Evolutionary conservation across 1,140 invertebrate species (phyloP), one percentile per base, ranked within the genome.

Genomic region (Pectinophora gossypiella): DNA sequence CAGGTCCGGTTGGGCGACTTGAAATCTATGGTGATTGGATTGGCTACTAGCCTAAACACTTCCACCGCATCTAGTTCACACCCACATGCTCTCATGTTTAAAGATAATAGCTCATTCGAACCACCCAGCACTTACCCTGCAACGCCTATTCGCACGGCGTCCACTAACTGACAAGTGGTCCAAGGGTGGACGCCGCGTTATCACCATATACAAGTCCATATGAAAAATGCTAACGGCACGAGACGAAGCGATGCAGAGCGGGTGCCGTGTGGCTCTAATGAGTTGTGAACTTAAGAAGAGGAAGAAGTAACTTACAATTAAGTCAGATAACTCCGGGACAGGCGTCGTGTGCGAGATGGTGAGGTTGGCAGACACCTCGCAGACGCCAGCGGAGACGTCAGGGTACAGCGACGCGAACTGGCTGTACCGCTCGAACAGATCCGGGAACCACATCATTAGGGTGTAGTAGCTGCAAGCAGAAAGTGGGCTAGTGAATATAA

Each of bases 391-490:
- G 0, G 89, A 85, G 18, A 73, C 76, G 23, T 85, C 80, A 7
- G 87, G 86, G 74, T 89, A 79, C 19, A 85, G 60, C 1, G 72
- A 67, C 32, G 90, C 85, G 72, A 88, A 92, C 56, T 88, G 78
- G 40, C 90, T 89, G 68, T 92, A 91, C 32, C 91, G 68, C 68
- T 91, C 90, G 67, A 92, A 92, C 21, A 93, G 76, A 61, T 92
- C 91, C 23, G 91, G 91, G 72, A 92, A 91, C 92, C 92, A 93
- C 72, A 93, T 89, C 82, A 92, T 91, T 15, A 93, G 70, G 0
- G 91, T 91, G 69, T 92, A 92, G 69, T 92, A 92, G 59, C 91
- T 92, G 73, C 4, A 66, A 75, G 80, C 13, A 66, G 47, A 42
- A 63, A 35, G 22, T 23, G 22, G 4, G 22, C 22, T 5, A 23